Percentiles rank a stretch among this genome's conserved stretches.
These are phyloP conservation scores for Gorilla gorilla DNA, from an alignment of 2,113 vertebrate species.

Conservation along the genomic window DNA sequence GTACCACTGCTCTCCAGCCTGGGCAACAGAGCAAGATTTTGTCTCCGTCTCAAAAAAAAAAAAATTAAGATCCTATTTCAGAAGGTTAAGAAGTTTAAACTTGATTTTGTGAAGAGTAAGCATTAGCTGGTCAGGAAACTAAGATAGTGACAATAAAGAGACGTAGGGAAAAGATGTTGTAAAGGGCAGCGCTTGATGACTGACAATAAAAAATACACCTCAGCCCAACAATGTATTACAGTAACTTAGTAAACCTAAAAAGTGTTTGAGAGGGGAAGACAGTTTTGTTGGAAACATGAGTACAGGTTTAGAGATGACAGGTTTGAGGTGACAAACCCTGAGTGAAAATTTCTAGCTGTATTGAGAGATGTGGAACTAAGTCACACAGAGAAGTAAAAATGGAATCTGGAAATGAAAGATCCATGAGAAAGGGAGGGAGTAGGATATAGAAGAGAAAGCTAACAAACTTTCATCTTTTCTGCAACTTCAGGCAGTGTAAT, in stretches of 20 bases:
- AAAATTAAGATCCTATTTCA: neutral
- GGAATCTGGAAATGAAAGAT: neutral
- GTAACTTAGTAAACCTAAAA: neutral
- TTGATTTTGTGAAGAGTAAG: neutral
- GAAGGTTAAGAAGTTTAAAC: neutral
- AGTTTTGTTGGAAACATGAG: neutral
- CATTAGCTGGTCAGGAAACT: neutral
- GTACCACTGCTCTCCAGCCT: too few relatives aligned
- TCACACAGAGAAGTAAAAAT: neutral
- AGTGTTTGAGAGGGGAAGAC: neutral
- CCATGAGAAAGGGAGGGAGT: neutral
- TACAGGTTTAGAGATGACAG: neutral
- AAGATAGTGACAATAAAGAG: neutral
- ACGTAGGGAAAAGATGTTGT: neutral
- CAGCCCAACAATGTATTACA: neutral
- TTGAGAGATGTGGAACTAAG: neutral
- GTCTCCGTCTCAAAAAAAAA: too few relatives aligned
- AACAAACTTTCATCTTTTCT: neutral
- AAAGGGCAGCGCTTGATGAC: neutral
- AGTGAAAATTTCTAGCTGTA: neutral
- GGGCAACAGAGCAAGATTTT: too few relatives aligned
- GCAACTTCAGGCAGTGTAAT: neutral
- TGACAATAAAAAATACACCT: neutral
- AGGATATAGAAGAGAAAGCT: neutral
- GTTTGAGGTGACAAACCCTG: neutral